Evolutionary conservation across 1,140 invertebrate genomes (phyloP).

Genomic region (Bombyx mori): DNA sequence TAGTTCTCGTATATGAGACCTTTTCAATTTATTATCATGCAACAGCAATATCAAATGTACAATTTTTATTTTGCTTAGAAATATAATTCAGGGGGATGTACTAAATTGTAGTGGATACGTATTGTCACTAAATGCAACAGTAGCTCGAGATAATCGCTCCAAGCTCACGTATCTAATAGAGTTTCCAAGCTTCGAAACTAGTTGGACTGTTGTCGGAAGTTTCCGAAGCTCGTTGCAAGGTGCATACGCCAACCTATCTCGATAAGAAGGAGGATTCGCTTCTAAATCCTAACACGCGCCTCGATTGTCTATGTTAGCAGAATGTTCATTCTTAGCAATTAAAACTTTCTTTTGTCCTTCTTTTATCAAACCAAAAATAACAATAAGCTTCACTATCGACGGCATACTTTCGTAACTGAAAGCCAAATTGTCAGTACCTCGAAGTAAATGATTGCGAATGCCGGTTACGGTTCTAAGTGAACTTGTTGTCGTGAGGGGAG

Average conservation of each 20-base stretch:
- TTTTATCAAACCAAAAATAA: too few relatives aligned
- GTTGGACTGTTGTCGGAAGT: conserved; percentile 59
- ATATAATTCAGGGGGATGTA: too few relatives aligned
- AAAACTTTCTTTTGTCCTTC: not conserved
- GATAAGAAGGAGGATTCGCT: conserved; percentile 53
- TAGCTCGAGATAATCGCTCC: conserved; percentile 55
- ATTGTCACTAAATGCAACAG: not conserved
- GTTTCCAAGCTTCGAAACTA: conserved; percentile 66
- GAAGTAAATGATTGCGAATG: conserved; percentile 1
- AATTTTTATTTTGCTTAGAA: too few relatives aligned
- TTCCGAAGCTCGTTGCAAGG: conserved; percentile 50
- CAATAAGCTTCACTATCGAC: too few relatives aligned
- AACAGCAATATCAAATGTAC: too few relatives aligned
- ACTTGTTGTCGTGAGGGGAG: conserved; percentile 34
- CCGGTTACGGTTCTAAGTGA: conserved; percentile 46
- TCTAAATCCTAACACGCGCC: conserved; percentile 53
- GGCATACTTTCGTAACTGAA: too few relatives aligned
- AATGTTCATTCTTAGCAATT: not conserved
- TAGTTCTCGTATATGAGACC: too few relatives aligned
- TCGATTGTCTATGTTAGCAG: conserved; percentile 27
- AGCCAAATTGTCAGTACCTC: too few relatives aligned
- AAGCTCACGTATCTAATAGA: conserved; percentile 64
- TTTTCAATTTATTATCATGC: too few relatives aligned
- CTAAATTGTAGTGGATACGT: too few relatives aligned
- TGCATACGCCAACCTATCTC: conserved; percentile 55